Percentiles rank a stretch among this genome's conserved stretches.
Evolutionary conservation across 2,888 invertebrate genomes (phyloP).

Genomic region (Tholera decimalis): DNA sequence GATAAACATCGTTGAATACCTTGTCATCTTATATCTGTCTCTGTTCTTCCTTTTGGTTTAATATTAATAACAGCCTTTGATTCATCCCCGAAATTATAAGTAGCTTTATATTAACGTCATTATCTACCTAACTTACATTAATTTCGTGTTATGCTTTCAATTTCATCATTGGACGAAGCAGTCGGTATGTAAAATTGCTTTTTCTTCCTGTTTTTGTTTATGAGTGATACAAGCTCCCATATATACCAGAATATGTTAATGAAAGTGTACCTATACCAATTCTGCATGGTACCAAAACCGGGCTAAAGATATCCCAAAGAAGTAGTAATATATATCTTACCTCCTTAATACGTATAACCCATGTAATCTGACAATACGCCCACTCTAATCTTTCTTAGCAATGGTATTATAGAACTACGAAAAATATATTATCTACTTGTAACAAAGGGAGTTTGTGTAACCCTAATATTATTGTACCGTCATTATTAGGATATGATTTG

Average conservation of each 20-base stretch:
- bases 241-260: conserved; percentile 49
- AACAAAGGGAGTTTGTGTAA: conserved; percentile 76
- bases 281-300: conserved; percentile 73
- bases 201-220: conserved; percentile 65
- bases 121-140: conserved; percentile 74
- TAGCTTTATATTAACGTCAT: conserved; percentile 50
- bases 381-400: conserved; percentile 35
- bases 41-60: conserved; percentile 14
- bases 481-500: conserved; percentile 70
- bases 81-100: conserved; percentile 22
- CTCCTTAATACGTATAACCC: conserved; percentile 27
- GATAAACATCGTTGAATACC: conserved; percentile 21
- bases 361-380: conserved; percentile 40
- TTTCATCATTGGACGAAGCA: conserved; percentile 86
- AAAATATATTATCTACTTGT: conserved; percentile 17
- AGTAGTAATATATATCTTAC: conserved; percentile 39
- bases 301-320: conserved; percentile 45
- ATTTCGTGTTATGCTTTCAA: conserved; percentile 85
- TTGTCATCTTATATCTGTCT: conserved; percentile 6
- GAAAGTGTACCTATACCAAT: conserved; percentile 58
- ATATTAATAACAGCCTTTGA: conserved; percentile 12
- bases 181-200: conserved; percentile 87
- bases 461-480: conserved; percentile 62
- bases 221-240: conserved; percentile 78
- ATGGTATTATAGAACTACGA: conserved; percentile 32